Percentiles rank a stretch among this genome's conserved stretches.
Conservation (phyloP, 2,113 vertebrate species). For the Dasyurus viverrinus region DNA sequence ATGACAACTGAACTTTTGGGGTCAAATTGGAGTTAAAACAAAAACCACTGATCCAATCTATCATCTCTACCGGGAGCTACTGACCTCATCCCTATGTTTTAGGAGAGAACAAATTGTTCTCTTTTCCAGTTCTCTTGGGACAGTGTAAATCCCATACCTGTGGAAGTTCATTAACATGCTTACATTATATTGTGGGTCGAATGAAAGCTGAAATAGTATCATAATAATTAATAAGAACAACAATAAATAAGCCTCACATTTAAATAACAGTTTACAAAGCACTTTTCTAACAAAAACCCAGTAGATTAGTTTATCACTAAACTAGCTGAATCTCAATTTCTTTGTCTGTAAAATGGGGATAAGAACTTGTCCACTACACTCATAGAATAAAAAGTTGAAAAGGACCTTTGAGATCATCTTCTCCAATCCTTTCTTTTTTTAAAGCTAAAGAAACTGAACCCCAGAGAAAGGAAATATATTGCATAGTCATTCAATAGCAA, state of each 20-base stretch:
- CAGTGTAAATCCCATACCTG: background rate
- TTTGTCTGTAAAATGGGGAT: background rate
- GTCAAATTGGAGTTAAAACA: background rate
- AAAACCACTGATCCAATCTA: background rate
- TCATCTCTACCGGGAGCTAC: background rate
- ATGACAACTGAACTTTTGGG: background rate
- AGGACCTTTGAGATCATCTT: background rate
- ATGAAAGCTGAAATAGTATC: background rate
- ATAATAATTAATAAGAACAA: background rate
- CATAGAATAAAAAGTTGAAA: background rate
- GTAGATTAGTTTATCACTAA: background rate
- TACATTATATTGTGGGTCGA: background rate
- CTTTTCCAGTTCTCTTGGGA: background rate
- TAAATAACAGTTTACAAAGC: background rate
- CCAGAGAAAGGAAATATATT: background rate
- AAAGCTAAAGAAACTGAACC: background rate
- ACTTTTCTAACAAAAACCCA: background rate
- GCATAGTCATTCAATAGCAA: background rate
- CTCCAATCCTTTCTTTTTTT: background rate
- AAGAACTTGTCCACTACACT: background rate
- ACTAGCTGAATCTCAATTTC: background rate
- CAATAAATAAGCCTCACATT: background rate
- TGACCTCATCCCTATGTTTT: background rate
- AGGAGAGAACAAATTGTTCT: background rate
- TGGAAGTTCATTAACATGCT: background rate